These are phyloP conservation scores for Neolamprologus cancellatus DNA, from an alignment of 2,113 vertebrate genomes.

Conservation along the genomic window DNA sequence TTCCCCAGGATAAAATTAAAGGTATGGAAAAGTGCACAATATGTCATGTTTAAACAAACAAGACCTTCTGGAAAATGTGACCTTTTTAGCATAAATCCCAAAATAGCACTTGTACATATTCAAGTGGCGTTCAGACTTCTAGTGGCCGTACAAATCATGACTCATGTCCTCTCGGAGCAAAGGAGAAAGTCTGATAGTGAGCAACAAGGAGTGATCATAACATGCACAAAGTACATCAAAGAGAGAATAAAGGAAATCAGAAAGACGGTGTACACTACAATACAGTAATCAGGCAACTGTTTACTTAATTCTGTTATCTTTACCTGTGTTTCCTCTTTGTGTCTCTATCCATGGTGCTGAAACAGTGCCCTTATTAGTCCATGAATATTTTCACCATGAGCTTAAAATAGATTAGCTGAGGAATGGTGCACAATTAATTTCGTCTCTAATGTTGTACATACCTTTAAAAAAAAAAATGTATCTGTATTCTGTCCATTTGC, in stretches of 20 bases:
- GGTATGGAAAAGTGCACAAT: neutral
- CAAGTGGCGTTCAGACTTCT: neutral
- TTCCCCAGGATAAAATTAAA: neutral
- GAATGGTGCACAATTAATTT: neutral
- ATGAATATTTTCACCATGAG: neutral
- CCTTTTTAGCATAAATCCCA: neutral
- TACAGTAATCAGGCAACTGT: neutral
- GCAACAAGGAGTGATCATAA: neutral
- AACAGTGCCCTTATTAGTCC: neutral
- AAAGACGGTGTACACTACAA: neutral
- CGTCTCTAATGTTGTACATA: neutral
- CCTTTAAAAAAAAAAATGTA: neutral
- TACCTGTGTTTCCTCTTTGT: neutral
- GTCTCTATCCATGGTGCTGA: neutral
- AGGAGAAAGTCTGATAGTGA: neutral
- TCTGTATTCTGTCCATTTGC: neutral
- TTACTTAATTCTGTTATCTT: neutral
- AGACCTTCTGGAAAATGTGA: neutral
- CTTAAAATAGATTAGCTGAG: neutral
- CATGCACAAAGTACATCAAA: neutral
- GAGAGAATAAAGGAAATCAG: neutral
- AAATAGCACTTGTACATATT: neutral
- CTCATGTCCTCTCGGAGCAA: neutral
- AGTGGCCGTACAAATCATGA: neutral
- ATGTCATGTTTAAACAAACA: neutral